Base-by-base conservation (phyloP, 2,797 vertebrate genomes). In the Macrochelys suwanniensis region DNA sequence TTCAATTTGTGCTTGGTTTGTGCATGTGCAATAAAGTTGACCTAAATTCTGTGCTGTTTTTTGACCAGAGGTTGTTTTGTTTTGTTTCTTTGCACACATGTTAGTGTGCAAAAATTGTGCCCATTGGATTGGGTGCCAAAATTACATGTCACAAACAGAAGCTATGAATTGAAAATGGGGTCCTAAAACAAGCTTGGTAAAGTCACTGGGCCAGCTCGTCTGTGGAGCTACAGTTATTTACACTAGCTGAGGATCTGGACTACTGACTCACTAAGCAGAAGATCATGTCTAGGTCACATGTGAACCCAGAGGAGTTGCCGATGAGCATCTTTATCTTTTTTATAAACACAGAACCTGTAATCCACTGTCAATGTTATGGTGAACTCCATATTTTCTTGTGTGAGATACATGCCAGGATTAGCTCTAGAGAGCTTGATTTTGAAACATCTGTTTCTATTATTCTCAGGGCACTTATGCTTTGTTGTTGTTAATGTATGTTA, bases 1-100 rank as follows among this genome's bases (percentile, higher is more conserved):
- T 88, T 91, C 54, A 57, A 80, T 94, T 91, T 56, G 87, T 94
- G 85, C 77, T 96, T 95, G 84, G 80, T 95, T 92, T 89, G 84
- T 93, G 82, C 49, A 51, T 31, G 23, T n/a, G 61, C 85, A 80
- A 85, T 90, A 87, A 92, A 94, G 94, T 94, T 94, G 25, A 94
- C 82, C 78, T 89, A 80, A 74, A 11, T 80, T 91, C 26, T 89
- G 85, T 89, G 87, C 91, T 95, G 93, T 16, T n/a, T 85, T 76
- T 51, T 4, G 17, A n/a, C 4, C 65, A 37, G 65, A 9, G 17
- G 17, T 68, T 68, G 9, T 68, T 16, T 68, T 68, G 17, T 68
- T 68, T 68, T 68, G n/a, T 68, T 85, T 93, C 90, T 95, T 89
- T 8, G 1, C 88, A 6, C 47, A 82, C 45, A 5, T 47, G 5